Evolutionary conservation across 2,797 vertebrate species (phyloP), one percentile per base, ranked within the genome.

Genomic region (Mus spretus): DNA sequence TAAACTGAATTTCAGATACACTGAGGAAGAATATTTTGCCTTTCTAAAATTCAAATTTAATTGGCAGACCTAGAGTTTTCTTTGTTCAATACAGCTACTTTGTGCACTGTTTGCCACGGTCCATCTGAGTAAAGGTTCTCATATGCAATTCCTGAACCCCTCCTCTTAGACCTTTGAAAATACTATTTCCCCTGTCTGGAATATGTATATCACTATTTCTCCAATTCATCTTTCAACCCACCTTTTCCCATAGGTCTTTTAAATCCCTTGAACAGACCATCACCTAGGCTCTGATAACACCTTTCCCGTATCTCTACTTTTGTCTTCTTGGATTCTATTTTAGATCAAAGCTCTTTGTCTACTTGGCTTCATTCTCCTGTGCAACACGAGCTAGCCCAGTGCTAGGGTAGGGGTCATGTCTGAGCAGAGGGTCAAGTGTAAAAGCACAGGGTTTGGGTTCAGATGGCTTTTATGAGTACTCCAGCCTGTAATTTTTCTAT

Each of bases 1-100:
- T 85, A 95, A 81, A 89, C 82, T 91, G 50, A 83, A 82, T 92
- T 96, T 92, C 59, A 77, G 85, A 78, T 24, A 77, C 37, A 72
- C 65, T 57, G 70, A 84, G 79, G 78, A 91, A 65, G 50, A 80
- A 70, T 70, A 83, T 19, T 20, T 91, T 75, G 37, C 63, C 77
- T 89, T 93, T 83, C 26, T 87, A 81, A 57, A 91, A 74, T 91
- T 91, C 70, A 75, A 82, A 85, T 91, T 78, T 80, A 83, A 93
- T 53, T 93, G 14, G 20, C 31, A 4, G 70, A 59, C 47, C 31
- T 78, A 40, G 72, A 65, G 75, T 89, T 89, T 79, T 24, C n/a
- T 89, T 96, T 74, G 15, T 22, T 95, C 65, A 67, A 7, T 81
- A 47, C 75, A 70, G 6, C 8, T 17, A 63, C 67, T 86, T 77